A percentile compares a stretch with the other conserved stretches of the same genome.
Conservation (phyloP, 1,140 invertebrate species). For the Bombus terrestris region DNA sequence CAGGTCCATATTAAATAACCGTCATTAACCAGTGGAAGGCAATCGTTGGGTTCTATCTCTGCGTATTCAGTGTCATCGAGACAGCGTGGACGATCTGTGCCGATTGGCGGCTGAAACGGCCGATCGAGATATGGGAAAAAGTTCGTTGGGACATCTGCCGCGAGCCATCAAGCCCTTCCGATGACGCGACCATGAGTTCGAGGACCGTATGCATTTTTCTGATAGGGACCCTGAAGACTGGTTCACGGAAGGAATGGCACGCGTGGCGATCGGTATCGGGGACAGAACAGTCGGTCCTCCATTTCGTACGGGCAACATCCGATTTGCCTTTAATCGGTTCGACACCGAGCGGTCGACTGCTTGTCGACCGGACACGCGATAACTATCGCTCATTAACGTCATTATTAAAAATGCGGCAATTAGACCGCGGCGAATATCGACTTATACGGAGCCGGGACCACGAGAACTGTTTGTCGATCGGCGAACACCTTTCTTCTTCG, state of each 20-base stretch:
- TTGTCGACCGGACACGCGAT: constrained; percentile 64
- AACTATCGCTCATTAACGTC: constrained; percentile 72
- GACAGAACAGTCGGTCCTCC: constrained; percentile 46
- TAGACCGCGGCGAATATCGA: constrained; percentile 66
- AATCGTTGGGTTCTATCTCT: constrained; percentile 2
- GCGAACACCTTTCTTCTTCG: constrained; percentile 38
- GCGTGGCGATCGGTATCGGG: constrained; percentile 64
- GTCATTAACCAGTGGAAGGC: constrained; percentile 28
- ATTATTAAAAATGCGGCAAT: constrained; percentile 72
- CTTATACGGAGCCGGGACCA: constrained; percentile 45
- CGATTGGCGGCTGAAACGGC: constrained; percentile 11
- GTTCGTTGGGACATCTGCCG: constrained; percentile 63
- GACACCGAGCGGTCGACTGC: constrained; percentile 41
- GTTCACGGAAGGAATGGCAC: constrained; percentile 52
- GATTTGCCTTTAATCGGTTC: constrained; percentile 71
- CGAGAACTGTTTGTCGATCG: neutral
- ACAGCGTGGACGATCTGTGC: constrained; percentile 4
- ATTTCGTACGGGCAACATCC: constrained; percentile 59
- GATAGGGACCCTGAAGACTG: constrained; percentile 6
- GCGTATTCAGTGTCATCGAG: neutral
- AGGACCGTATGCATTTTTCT: constrained; percentile 37
- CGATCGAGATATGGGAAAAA: constrained; percentile 51
- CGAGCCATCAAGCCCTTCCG: constrained; percentile 54
- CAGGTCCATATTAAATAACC: neutral
- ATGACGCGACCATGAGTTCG: constrained; percentile 37